Evolutionary conservation across 2,113 vertebrate genomes (phyloP), one percentile per base, ranked within the genome.

Genomic region (Takifugu bimaculatus): DNA sequence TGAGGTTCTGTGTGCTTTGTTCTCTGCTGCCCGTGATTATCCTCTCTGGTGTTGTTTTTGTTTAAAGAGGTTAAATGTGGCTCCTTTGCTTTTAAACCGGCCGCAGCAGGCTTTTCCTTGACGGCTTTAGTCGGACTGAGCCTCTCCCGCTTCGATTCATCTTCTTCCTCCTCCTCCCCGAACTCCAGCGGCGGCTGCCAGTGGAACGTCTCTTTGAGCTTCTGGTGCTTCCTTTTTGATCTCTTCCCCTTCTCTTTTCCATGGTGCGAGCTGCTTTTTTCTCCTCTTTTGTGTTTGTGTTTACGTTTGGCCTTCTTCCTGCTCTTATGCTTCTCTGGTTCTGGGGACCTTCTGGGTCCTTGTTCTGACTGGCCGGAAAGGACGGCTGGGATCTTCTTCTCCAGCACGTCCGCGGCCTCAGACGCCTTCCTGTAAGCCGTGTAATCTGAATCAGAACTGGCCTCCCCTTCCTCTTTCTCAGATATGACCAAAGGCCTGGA

Each of bases 181-280:
- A 96, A 99, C 82, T 98, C 96, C 3, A 99, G 81, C 0, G 97
- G 97, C 5, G 97, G 97, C 75, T 99, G 95, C 97, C 97, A 99
- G 48, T 94, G 96, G 70, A 99, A 98, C 0, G 75, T 87, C 63
- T 95, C 94, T 68, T 94, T 97, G 65, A 89, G 92, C 68, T 95
- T 98, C 54, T 92, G 93, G 57, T 88, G 89, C 84, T 95, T 95
- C 64, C 93, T 95, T 78, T 94, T 97, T 2, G 93, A 92, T 61
- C 93, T 94, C 74, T 94, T 97, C 2, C 84, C 82, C 85, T 96
- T 97, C 0, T 80, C 83, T 67, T 88, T 94, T 80, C 3, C 50
- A 48, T 90, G 94, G 76, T 86, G 94, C 32, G 88, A 89, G 35
- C 86, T 62, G 0, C 84, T 85, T 69, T 85, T 90, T 83, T 65